Evolutionary conservation across 2,888 invertebrate genomes (phyloP), one percentile per base, ranked within the genome.

Genomic region (Vesta saturnalis): DNA sequence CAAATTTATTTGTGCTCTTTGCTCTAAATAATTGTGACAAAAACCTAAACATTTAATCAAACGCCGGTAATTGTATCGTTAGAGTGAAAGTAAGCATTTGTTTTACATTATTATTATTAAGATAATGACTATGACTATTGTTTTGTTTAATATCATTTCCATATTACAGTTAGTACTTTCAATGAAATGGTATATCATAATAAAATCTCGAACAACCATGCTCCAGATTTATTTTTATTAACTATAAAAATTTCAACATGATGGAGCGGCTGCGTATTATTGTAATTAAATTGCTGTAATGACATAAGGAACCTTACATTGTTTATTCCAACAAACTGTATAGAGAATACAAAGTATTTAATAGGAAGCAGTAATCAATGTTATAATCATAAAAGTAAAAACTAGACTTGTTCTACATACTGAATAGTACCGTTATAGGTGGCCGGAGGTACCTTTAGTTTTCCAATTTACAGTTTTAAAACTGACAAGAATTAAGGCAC

Each of bases 401-500:
- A 19, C 60, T 54, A 23, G 55, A 58, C 55, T 43, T 46, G 68
- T 68, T 56, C 68, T 22, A 68, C 64, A 57, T 68, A 59, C 30
- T 30, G 19, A 23, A 56, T 14, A 43, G 21, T 64, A 55, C 68
- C 68, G 68, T 68, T 68, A 68, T 23, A 46, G 46, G 35, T 23
- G 35, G 60, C 64, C 68, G 68, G 68, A 68, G 60, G 64, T 56
- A 55, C 46, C 58, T 67, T 62, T 63, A 63, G 47, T 63, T 67
- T 60, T 67, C 56, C 64, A 60, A 68, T 68, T 68, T 68, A 68
- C 68, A 68, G 68, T 68, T 68, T 64, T 56, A 64, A 68, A 64
- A 68, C 60, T 57, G 68, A 58, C 56, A 64, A 64, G 57, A 57
- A 55, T 55, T 43, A 67, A 21, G 46, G n/a, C n/a, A n/a, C n/a